Conservation (phyloP, 2,888 invertebrate species). For the Nemotelus nigrinus region DNA sequence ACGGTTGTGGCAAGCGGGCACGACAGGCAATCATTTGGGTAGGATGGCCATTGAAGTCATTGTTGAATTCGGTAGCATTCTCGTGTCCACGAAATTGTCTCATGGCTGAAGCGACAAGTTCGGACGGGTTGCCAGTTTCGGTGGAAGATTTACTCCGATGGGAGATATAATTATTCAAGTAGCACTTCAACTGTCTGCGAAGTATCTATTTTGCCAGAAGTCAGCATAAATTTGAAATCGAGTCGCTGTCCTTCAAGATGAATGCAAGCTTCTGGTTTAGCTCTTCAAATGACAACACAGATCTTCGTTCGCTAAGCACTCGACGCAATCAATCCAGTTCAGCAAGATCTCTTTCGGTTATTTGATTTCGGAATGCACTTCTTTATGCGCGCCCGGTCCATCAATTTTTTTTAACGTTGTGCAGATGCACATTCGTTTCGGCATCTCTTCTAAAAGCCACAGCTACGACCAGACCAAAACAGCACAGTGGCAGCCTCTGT, state of each 20-base stretch:
- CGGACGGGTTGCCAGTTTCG: too few relatives aligned
- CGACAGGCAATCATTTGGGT: background rate
- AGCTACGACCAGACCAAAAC: background rate
- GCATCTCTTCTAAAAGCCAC: background rate
- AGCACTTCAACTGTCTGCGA: too few relatives aligned
- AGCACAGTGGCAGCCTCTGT: too few relatives aligned
- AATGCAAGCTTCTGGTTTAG: background rate
- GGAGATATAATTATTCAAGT: too few relatives aligned
- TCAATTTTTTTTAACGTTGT: background rate
- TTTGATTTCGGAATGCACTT: constrained; percentile 38
- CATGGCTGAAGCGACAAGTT: too few relatives aligned
- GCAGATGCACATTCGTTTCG: constrained; percentile 1
- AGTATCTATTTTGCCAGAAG: too few relatives aligned
- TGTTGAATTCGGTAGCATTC: constrained; percentile 8
- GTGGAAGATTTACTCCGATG: too few relatives aligned
- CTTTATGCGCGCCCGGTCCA: constrained; percentile 7
- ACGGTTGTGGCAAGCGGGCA: background rate
- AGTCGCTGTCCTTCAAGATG: background rate
- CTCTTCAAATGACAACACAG: background rate
- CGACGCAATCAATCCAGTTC: background rate
- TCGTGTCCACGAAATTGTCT: background rate
- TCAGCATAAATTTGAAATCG: too few relatives aligned
- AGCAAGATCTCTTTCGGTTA: constrained; percentile 7
- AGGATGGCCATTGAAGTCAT: background rate
- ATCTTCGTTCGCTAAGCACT: background rate